phyloP scores from a whole-genome alignment of 2,113 vertebrate species.

The Bubo blakistoni region DNA sequence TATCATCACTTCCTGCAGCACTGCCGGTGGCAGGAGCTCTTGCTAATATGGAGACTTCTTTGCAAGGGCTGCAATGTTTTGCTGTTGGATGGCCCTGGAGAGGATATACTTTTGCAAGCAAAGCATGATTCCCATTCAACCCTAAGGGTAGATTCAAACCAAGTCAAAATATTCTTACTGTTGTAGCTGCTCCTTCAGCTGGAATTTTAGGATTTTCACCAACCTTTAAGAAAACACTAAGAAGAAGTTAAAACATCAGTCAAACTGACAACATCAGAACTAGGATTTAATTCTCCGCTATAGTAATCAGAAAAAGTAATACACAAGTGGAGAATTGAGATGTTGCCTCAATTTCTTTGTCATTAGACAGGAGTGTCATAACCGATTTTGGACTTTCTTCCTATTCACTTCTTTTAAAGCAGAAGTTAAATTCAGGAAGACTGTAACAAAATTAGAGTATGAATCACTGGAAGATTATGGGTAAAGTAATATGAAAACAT shows the following conservation, averaged over 20 bases:
- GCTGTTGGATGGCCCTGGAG: neutral
- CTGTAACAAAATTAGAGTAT: neutral
- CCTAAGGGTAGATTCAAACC: neutral
- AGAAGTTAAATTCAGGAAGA: neutral
- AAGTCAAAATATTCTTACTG: neutral
- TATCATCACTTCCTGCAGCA: neutral
- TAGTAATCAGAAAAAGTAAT: neutral
- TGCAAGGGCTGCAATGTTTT: neutral
- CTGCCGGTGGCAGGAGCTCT: neutral
- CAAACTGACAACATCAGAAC: neutral
- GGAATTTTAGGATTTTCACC: neutral
- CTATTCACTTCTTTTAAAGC: neutral
- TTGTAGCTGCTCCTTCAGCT: neutral
- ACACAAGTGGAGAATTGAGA: neutral
- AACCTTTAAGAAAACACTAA: neutral
- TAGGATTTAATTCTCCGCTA: neutral
- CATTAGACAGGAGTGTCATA: neutral
- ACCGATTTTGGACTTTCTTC: neutral
- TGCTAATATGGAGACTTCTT: neutral
- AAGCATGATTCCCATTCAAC: neutral
- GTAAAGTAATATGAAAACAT: neutral
- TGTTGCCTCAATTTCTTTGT: neutral
- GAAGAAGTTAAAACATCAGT: neutral
- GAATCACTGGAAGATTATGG: neutral
- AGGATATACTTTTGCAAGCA: neutral